Evolutionary conservation across 2,113 vertebrate genomes (phyloP).

Genomic region (Gasterosteus aculeatus): DNA sequence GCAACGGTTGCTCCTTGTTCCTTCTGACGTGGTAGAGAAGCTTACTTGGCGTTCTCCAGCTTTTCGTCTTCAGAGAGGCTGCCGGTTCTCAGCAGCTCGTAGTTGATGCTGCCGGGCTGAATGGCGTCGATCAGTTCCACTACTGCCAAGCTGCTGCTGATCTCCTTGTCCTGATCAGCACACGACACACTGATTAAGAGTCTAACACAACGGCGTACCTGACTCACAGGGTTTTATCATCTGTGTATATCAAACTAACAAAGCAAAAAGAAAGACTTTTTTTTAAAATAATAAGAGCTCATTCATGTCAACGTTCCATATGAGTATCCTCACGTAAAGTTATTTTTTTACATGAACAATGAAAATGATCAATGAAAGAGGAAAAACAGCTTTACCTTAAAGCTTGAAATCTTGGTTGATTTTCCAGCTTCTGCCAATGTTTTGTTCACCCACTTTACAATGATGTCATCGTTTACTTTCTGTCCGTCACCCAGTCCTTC

Average conservation of each 20-base stretch:
- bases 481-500: conserved; percentile 93
- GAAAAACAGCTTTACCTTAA: conserved; percentile 84
- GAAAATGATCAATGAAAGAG: not conserved
- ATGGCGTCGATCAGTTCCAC: conserved; percentile 98
- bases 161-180: conserved; percentile 88
- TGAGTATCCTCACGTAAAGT: not conserved
- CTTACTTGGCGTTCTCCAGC: conserved; percentile 97
- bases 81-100: conserved; percentile 93
- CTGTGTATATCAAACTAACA: not conserved
- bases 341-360: not conserved
- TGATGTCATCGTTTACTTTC: conserved; percentile 93
- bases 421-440: conserved; percentile 87
- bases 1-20: not conserved
- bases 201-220: not conserved
- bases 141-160: conserved; percentile 93
- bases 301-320: not conserved
- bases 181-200: conserved; percentile 10
- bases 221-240: not conserved
- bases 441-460: conserved; percentile 92
- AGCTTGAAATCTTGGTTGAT: conserved; percentile 86
- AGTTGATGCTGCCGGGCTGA: conserved; percentile 92
- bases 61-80: conserved; percentile 89
- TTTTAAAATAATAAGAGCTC: not conserved
- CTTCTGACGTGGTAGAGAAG: not conserved
- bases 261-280: too few species aligned